Evolutionary conservation across 2,888 invertebrate species (phyloP).

Genomic region (Cataglyphis cursor): DNA sequence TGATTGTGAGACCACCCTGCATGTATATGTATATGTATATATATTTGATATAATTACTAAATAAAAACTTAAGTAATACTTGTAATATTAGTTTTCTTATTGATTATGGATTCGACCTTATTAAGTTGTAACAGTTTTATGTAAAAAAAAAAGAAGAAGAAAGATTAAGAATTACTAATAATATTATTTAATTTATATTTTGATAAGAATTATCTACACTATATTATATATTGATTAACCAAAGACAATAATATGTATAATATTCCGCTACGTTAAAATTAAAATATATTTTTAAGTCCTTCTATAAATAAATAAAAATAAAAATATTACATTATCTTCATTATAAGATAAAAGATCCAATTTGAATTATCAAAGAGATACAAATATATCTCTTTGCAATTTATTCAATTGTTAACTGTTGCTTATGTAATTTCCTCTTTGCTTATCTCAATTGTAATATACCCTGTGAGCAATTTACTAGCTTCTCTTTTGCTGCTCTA

Average conservation of each 20-base stretch:
- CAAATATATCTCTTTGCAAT: not conserved
- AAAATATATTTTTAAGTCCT: not conserved
- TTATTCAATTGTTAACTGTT: not conserved
- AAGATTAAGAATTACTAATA: not conserved
- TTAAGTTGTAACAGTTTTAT: not conserved
- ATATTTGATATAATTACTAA: constrained; percentile 10
- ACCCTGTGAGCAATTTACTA: not conserved
- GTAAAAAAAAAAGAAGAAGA: not conserved
- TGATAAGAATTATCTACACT: not conserved
- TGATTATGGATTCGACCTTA: not conserved
- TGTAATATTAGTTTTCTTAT: not conserved
- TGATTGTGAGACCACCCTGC: not conserved
- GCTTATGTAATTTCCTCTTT: not conserved
- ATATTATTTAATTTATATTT: not conserved
- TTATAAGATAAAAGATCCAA: not conserved
- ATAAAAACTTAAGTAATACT: constrained; percentile 7
- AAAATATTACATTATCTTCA: not conserved
- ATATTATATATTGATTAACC: not conserved
- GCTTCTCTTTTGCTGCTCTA: constrained; percentile 16
- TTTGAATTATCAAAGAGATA: not conserved
- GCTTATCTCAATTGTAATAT: not conserved
- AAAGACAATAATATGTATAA: not conserved
- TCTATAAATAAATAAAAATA: not conserved
- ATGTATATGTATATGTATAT: not conserved
- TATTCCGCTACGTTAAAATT: not conserved